These are phyloP conservation scores for Thaleichthys pacificus DNA, from an alignment of 2,797 vertebrate species.

Conservation along the genomic window DNA sequence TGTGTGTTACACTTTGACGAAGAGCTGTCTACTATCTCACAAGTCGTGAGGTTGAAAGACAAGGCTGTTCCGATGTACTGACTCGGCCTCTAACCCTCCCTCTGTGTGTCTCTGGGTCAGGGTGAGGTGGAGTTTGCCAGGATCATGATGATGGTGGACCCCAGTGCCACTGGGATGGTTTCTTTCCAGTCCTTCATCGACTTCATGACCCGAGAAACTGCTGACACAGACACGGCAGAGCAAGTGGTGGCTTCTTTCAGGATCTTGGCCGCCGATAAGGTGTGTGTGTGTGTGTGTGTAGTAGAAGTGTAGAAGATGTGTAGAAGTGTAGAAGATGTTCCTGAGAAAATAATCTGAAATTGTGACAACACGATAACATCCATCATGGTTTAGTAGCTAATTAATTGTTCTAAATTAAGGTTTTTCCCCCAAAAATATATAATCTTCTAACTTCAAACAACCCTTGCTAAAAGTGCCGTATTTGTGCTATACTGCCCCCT, in stretches of 20 bases:
- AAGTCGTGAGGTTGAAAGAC: not conserved
- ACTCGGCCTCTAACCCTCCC: not conserved
- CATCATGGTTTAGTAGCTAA: no score
- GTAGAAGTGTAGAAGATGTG: not conserved
- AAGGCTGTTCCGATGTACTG: no score
- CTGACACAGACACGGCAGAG: slow-evolving; percentile 92
- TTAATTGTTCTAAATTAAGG: not conserved
- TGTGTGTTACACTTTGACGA: no score
- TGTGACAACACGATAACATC: not conserved
- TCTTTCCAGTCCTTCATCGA: slow-evolving; percentile 99
- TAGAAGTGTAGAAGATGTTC: not conserved
- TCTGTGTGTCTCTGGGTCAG: slow-evolving; percentile 59
- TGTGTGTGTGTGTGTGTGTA: slow-evolving; percentile 50
- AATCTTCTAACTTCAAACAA: not conserved
- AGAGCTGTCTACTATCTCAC: no score
- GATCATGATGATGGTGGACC: slow-evolving; percentile 94
- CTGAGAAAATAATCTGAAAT: not conserved
- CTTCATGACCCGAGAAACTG: slow-evolving; percentile 97
- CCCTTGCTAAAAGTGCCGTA: not conserved
- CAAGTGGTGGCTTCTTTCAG: slow-evolving; percentile 97
- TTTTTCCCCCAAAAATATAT: not conserved
- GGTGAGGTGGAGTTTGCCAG: slow-evolving; percentile 98
- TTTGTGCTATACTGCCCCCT: slow-evolving; percentile 1
- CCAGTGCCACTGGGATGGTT: slow-evolving; percentile 85
- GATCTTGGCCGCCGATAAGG: slow-evolving; percentile 96